Percentiles rank a stretch among this genome's conserved stretches.
phyloP scores from a whole-genome alignment of 2,113 vertebrate species.

The Malurus melanocephalus region DNA sequence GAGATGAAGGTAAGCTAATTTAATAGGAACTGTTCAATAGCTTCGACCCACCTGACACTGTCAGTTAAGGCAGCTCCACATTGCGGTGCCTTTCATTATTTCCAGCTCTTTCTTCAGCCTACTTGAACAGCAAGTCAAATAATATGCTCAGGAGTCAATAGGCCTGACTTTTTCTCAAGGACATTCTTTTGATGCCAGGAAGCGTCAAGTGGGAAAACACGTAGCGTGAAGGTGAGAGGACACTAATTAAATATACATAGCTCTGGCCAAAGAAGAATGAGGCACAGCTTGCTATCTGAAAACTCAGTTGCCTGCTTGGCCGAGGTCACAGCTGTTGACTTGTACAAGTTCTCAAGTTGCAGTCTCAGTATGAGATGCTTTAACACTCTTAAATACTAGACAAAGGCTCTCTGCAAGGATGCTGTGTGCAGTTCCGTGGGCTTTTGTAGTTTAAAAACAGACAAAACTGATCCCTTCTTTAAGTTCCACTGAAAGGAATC shows the following conservation, averaged over 20 bases:
- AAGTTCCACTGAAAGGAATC: neutral
- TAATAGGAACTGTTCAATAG: conserved; percentile 78
- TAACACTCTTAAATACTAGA: conserved; percentile 35
- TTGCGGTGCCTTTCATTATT: conserved; percentile 74
- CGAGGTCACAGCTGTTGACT: conserved; percentile 90
- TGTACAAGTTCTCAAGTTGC: conserved; percentile 54
- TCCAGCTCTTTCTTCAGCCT: conserved; percentile 72
- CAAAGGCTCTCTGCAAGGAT: conserved; percentile 16
- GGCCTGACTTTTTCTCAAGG: conserved; percentile 87
- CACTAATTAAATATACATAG: conserved; percentile 94
- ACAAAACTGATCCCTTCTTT: neutral
- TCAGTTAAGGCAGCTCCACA: conserved; percentile 67
- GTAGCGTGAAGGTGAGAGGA: conserved; percentile 89
- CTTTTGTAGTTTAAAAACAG: neutral
- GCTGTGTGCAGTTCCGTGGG: neutral
- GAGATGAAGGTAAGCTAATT: conserved; percentile 77
- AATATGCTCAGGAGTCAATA: conserved; percentile 81
- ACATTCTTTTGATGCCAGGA: conserved; percentile 92
- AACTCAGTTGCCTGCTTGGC: conserved; percentile 80
- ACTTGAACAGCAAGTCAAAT: conserved; percentile 79
- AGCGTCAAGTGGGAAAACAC: conserved; percentile 88
- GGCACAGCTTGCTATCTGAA: conserved; percentile 89
- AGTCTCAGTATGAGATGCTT: conserved; percentile 14
- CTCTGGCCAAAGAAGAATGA: conserved; percentile 84
- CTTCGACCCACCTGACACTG: conserved; percentile 73